Evolutionary conservation across 2,797 vertebrate species (phyloP).

Genomic region (Acridotheres tristis): DNA sequence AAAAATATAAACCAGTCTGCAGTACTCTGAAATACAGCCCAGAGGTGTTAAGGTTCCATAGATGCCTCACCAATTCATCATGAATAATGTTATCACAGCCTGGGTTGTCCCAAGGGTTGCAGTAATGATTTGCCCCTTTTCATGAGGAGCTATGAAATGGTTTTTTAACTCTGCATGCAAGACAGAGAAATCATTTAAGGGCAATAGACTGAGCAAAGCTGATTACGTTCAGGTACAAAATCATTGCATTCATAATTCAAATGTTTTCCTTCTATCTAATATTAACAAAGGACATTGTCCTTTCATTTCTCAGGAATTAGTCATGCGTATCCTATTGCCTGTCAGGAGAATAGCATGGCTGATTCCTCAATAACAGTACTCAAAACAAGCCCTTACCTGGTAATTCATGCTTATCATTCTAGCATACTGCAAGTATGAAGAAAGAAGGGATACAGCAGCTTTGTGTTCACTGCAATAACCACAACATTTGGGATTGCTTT

Average conservation of each 20-base stretch:
- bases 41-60: background rate
- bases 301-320: constrained; percentile 6
- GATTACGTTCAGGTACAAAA: constrained; percentile 10
- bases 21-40: background rate
- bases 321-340: background rate
- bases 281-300: background rate
- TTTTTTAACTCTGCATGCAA: background rate
- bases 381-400: background rate
- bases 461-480: background rate
- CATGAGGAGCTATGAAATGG: background rate
- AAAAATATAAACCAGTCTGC: background rate
- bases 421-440: background rate
- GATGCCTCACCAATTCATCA: background rate
- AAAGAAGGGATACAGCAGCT: background rate
- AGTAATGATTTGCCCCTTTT: background rate
- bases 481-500: background rate
- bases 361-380: background rate
- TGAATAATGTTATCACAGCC: background rate
- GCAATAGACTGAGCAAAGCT: constrained; percentile 18
- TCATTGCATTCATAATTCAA: constrained; percentile 1
- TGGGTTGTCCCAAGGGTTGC: background rate
- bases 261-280: constrained; percentile 33
- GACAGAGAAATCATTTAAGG: constrained; percentile 16
- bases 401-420: background rate
- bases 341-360: background rate